Evolutionary conservation across 2,113 vertebrate genomes (phyloP).

Genomic region (Oreotrochilus melanogaster): DNA sequence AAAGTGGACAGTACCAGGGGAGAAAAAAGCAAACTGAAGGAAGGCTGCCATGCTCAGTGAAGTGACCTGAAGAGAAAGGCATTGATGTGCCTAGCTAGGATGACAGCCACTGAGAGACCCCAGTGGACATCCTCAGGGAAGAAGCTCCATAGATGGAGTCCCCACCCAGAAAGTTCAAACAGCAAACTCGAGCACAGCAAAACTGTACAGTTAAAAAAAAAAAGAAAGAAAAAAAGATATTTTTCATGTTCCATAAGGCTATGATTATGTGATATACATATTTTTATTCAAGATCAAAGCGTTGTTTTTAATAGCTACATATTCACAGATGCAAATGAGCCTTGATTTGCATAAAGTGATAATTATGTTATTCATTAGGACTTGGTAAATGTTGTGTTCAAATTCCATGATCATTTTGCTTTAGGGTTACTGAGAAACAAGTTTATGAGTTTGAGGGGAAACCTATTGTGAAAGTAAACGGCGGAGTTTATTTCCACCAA

Average conservation of each 20-base stretch:
- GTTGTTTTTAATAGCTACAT: conserved; percentile 77
- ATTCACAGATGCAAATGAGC: conserved; percentile 71
- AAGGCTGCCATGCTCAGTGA: neutral
- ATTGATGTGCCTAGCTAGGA: neutral
- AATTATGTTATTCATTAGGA: conserved; percentile 78
- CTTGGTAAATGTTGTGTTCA: conserved; percentile 73
- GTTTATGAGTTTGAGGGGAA: conserved; percentile 60
- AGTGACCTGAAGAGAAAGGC: conserved; percentile 17
- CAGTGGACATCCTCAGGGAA: conserved; percentile 18
- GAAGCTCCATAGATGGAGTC: neutral
- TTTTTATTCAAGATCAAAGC: conserved; percentile 74
- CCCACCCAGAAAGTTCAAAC: conserved; percentile 37
- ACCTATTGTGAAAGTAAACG: conserved; percentile 50
- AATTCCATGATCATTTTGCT: conserved; percentile 68
- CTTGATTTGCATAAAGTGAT: conserved; percentile 73
- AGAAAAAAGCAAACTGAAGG: neutral
- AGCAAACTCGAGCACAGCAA: conserved; percentile 1
- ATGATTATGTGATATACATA: conserved; percentile 78
- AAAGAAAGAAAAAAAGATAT: neutral
- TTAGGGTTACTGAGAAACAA: conserved; percentile 61
- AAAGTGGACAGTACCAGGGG: neutral
- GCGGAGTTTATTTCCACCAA: neutral
- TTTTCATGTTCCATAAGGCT: conserved; percentile 73
- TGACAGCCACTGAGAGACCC: neutral
- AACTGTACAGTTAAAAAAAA: conserved; percentile 12